Base-by-base conservation (phyloP, 1,140 invertebrate species). In the Venturia canescens region DNA sequence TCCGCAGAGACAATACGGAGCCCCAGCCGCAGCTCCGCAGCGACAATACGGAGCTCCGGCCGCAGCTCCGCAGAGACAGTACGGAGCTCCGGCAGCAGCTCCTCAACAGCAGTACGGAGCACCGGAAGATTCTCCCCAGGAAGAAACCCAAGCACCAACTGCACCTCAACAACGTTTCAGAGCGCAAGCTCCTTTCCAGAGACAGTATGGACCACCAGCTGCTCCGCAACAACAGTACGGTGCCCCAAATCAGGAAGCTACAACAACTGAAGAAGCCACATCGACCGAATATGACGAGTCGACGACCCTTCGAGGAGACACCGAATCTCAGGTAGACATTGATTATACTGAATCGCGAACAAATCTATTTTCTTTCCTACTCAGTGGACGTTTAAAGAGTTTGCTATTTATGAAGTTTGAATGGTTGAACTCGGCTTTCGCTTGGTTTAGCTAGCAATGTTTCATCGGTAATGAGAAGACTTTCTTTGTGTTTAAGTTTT, bases 231-330 rank as follows among this genome's bases (percentile, higher is more conserved):
- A 80, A 26, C 82, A 87, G 23, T 75, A 76, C 53, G 78, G 71
- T 16, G 66, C 66, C 18, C 76, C 82, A 16, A 9, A 21, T 27
- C 48, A 57, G 53, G 71, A 79, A 31, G 66, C 76, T 1, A 84
- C 86, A 0, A 89, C 90, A 0, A 89, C 88, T 18, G 89, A 90
- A 29, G 18, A 74, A 15, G 80, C 89, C 6, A 84, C 60, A 13
- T 82, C 72, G 16, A 86, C 85, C 1, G 87, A 88, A 31, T 83
- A 84, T 34, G 90, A 91, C 2, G 90, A 91, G 1, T 70, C 86
- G 1, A 90, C 87, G 0, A 91, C 89, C 16, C 86, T 84, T 11
- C 63, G 81, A 27, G 71, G 53, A n/a, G 75, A 50, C 23, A 81
- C 79, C 31, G 81, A 82, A 82, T 80, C 80, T 48, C 75, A 82